A percentile compares a stretch with the other conserved stretches of the same genome.
Evolutionary conservation across 23 tunicate species (phyloP).

Genomic region (Halocynthia aurantium): DNA sequence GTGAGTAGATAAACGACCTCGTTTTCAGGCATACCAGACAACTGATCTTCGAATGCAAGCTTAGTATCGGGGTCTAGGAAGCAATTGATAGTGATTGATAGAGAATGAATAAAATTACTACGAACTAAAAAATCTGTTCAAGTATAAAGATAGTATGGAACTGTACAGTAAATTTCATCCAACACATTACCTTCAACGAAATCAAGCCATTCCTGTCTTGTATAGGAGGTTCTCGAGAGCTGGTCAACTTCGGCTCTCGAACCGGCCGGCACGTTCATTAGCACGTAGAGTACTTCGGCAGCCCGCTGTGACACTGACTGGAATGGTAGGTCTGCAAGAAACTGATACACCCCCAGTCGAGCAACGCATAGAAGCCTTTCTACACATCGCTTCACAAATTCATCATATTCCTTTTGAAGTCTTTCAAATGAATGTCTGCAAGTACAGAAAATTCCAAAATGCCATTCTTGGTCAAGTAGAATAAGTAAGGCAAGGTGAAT

Average conservation of each 20-base stretch:
- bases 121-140: not conserved
- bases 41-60: slow-evolving; percentile 82
- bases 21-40: slow-evolving; percentile 85
- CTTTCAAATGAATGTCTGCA: slow-evolving; percentile 19
- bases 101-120: not conserved
- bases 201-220: slow-evolving; percentile 81
- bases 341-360: slow-evolving; percentile 80
- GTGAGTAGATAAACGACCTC: slow-evolving; percentile 88
- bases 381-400: slow-evolving; percentile 82
- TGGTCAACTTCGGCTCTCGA: slow-evolving; percentile 75
- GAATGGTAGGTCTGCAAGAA: slow-evolving; percentile 83
- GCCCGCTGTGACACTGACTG: slow-evolving; percentile 59
- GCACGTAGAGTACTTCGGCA: slow-evolving; percentile 67
- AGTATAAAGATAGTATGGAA: not conserved
- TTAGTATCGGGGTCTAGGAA: slow-evolving; percentile 84
- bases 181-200: slow-evolving; percentile 62
- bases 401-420: slow-evolving; percentile 79
- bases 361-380: slow-evolving; percentile 75
- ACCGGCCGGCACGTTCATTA: slow-evolving; percentile 94
- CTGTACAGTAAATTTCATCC: not conserved
- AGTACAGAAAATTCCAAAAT: no score
- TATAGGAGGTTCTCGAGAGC: slow-evolving; percentile 46
- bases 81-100: not conserved
- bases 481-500: no score
- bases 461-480: no score